Conservation (phyloP, 1,140 invertebrate genomes). For the Heliconius congener region DNA sequence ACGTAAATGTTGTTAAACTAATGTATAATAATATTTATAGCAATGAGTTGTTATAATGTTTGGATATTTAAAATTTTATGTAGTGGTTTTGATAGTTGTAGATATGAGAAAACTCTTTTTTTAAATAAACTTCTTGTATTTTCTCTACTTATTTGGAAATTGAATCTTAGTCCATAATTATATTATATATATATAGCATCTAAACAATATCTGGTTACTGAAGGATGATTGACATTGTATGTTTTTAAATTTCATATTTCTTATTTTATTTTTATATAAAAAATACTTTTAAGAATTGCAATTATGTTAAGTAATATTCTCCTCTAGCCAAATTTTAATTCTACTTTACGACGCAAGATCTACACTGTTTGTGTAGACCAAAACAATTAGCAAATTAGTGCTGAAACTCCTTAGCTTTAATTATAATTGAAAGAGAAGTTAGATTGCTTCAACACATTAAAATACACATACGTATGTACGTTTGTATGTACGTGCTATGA, state of each 20-base stretch:
- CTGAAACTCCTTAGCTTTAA: constrained; percentile 14
- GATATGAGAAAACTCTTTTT: too few relatives aligned
- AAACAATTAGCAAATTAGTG: constrained; percentile 14
- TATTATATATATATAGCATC: too few relatives aligned
- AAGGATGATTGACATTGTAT: not conserved
- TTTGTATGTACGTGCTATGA: not conserved
- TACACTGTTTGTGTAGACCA: constrained; percentile 12
- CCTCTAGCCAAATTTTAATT: constrained; percentile 2
- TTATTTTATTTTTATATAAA: not conserved
- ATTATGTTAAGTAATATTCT: not conserved
- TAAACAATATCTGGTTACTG: not conserved
- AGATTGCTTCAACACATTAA: constrained; percentile 12
- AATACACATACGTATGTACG: not conserved
- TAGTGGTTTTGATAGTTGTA: too few relatives aligned
- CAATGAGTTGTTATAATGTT: not conserved
- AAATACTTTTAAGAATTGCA: not conserved
- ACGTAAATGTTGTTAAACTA: not conserved
- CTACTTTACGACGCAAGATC: constrained; percentile 13
- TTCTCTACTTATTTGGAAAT: too few relatives aligned
- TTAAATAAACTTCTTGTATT: too few relatives aligned
- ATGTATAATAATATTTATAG: not conserved
- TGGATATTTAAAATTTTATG: too few relatives aligned
- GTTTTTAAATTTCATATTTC: not conserved
- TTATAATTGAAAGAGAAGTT: constrained; percentile 15
- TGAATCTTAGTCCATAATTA: not conserved